These are phyloP conservation scores for Lepus timidus DNA, from an alignment of 2,113 vertebrate species.

Conservation along the genomic window DNA sequence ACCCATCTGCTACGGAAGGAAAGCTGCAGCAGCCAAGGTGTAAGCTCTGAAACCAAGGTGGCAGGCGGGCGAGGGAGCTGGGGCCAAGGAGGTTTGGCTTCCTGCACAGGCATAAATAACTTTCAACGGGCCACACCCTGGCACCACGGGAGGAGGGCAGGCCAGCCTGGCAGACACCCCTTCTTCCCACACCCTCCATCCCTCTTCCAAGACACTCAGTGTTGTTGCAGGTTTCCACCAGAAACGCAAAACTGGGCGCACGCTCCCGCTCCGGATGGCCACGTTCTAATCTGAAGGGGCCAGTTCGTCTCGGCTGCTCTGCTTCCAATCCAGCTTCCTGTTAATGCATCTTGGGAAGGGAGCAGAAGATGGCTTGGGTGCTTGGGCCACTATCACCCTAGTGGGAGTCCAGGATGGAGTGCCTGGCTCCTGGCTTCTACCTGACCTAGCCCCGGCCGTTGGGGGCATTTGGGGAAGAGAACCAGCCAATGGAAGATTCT, in stretches of 20 bases:
- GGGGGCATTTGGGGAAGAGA: too few species aligned
- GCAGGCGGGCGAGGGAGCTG: background rate
- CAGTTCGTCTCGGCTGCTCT: too few species aligned
- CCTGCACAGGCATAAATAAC: background rate
- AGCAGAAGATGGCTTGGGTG: too few species aligned
- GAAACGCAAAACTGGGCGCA: background rate
- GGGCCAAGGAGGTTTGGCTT: background rate
- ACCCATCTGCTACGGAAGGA: constrained; percentile 25
- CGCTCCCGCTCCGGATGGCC: too few species aligned
- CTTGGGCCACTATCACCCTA: too few species aligned
- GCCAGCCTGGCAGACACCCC: background rate
- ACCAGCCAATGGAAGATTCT: too few species aligned
- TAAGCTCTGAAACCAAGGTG: background rate
- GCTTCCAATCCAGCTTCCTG: too few species aligned
- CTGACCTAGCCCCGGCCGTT: too few species aligned
- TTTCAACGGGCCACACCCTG: background rate
- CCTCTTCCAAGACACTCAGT: background rate
- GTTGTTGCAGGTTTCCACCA: background rate
- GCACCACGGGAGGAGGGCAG: background rate
- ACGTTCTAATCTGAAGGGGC: too few species aligned
- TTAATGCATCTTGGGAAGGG: too few species aligned
- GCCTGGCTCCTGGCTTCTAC: too few species aligned
- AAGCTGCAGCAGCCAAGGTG: rapidly evolving
- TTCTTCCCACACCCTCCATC: background rate
- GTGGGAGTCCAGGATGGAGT: too few species aligned